Base-by-base conservation (phyloP, 2,797 vertebrate species). In the Gallinago stenura region DNA sequence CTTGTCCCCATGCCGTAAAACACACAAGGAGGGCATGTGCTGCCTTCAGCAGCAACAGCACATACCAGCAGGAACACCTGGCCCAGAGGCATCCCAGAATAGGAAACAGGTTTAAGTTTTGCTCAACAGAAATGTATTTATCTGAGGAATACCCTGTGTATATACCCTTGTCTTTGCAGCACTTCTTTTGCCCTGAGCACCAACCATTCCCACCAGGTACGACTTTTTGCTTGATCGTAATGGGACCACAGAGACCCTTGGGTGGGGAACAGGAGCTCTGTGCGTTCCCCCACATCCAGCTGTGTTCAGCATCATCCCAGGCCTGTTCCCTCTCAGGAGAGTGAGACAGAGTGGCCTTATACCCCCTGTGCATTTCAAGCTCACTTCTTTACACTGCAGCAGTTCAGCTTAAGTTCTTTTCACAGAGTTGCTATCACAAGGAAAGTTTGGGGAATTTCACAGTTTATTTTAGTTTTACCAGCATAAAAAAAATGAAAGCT, bases 81-180 rank as follows among this genome's bases (percentile, higher is more conserved):
- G 33, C 65, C 56, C 83, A 70, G 88, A 56, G 73, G 76, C 80
- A 92, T 35, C 53, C 22, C 20, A 39, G 78, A 93, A 78, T 26
- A 79, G 83, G 73, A 96, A 83, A 78, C 78, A 80, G 94, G 45
- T n/a, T 37, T 70, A 66, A 24, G 78, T 75, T 81, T 78, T 90
- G 53, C 54, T 26, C 82, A 73, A 35, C 82, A 57, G 17, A 95
- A 89, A 79, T 73, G 31, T 90, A 64, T 95, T 96, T 95, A 89
- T 70, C 90, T 37, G 10, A 86, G 69, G 90, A 95, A 94, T 95
- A 93, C 95, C 61, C 61, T 95, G 89, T 86, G 30, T 50, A 33
- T 89, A 37, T 37, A 37, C 37, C 37, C 22, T 83, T 24, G 1
- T 15, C 69, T 91, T 91, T 57, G 69, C 25, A 60, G 82, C 79